Base-by-base conservation (phyloP, 2,888 invertebrate species). In the Sabatieria punctata region DNA sequence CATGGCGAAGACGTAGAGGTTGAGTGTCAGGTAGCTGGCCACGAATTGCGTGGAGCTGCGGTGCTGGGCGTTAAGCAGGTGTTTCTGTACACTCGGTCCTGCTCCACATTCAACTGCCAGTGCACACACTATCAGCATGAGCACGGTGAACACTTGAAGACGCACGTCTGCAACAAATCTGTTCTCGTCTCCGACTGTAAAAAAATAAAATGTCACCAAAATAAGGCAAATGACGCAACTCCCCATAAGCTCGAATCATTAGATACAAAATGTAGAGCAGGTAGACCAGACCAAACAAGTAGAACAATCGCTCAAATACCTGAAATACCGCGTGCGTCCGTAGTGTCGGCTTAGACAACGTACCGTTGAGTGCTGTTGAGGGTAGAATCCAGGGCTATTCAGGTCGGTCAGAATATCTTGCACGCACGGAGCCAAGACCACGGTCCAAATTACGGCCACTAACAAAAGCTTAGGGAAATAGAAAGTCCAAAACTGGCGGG, bases 171-270 rank as follows among this genome's bases (percentile, higher is more conserved):
- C 2, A 73, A 74, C 49, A 41, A 37, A 18, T 15, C 8, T 15
- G 8, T 30, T 8, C 30, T 30, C 11, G n/a, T 36, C 6, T n/a
- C 6, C 6, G 27, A 38, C 18, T 24, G 19, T 49, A 18, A 6
- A 37, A 37, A 45, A 25, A 35, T 22, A 27, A 19, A 23, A 3
- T 38, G 43, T 2, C 15, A 91, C 91, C 91, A 70, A 95, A 93
- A 71, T 83, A 93, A 51, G 93, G 91, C 91, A 95, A 91, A 35
- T 85, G 82, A 60, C 89, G 75, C 44, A 95, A 73, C 70, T 95
- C 93, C 52, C 82, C 85, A 68, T 89, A 93, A 22, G 93, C 86
- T 64, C 81, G 78, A 49, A 91, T 70, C 56, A 91, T 77, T 52
- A 93, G 72, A 59, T 84, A 75, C 23, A 79, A 66, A 58, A 93